Base-by-base conservation (phyloP, 1,140 invertebrate species). In the Psilanteris sp. region DNA sequence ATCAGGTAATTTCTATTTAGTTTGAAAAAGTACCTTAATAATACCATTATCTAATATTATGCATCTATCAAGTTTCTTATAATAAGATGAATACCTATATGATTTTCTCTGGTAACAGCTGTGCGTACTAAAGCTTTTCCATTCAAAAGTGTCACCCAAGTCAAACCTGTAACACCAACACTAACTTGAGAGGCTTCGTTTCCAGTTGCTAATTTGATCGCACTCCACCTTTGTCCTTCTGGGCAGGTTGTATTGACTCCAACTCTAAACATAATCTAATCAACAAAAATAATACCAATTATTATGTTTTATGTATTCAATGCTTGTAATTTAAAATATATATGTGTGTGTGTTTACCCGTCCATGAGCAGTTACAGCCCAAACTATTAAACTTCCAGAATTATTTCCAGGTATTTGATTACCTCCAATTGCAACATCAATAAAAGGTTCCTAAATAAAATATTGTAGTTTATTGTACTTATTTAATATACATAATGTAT, bases 321-420 rank as follows among this genome's bases (percentile, higher is more conserved):
- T 2, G 2, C 5, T 20, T 20, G 18, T 20, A 20, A 20, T 3
- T 20, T n/a, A n/a, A 20, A 2, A 5, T 20, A 11, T 9, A 9
- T 32, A 3, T 13, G 13, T 13, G 5, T 14, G 5, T 20, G 34
- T 24, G 64, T 57, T 87, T 89, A 94, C 93, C 81, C 95, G 89
- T 26, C 96, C 96, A 82, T 96, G 93, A 14, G 95, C 93, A 20
- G 96, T 97, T 26, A 97, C 94, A 10, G 95, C 94, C 96, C 96
- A 97, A 1, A 98, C 96, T 77, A 93, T 89, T 52, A 96, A 88
- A 26, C 90, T 92, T 4, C 95, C 94, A 20, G 91, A 85, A 62
- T 91, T 89, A 8, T 92, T 93, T 81, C 94, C 94, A 46, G 94
- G 92, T 50, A 96, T 91, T 81, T 92, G 92, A 79, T 93, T 93